Conservation (phyloP, 2,113 vertebrate genomes). For the Sylvicapra grimmia region DNA sequence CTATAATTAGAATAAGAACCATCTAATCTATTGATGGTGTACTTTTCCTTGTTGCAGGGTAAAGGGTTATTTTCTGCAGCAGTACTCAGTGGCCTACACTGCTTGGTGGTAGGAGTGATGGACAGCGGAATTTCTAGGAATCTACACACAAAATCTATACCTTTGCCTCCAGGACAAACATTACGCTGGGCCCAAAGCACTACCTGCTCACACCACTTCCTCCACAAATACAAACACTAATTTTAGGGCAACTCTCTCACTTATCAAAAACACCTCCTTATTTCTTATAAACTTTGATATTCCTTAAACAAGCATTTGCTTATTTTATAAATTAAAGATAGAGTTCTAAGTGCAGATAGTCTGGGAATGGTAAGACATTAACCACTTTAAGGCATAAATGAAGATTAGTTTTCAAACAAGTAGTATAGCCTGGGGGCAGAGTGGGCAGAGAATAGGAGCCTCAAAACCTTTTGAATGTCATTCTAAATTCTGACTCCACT, state of each 20-base stretch:
- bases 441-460: not conserved
- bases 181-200: not conserved
- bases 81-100: not conserved
- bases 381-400: not conserved
- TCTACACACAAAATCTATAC: not conserved
- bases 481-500: not conserved
- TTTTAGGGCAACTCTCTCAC: not conserved
- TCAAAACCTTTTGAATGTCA: not conserved
- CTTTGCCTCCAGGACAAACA: not conserved
- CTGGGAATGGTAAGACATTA: not conserved
- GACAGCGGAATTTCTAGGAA: not conserved
- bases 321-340: not conserved
- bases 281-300: not conserved
- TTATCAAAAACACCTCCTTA: not conserved
- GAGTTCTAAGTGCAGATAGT: not conserved
- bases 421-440: not conserved
- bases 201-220: not conserved
- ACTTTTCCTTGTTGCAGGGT: not conserved
- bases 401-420: not conserved
- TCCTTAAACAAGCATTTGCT: not conserved
- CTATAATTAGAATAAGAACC: not conserved
- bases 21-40: not conserved
- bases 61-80: not conserved
- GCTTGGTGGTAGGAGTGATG: not conserved
- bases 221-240: not conserved